phyloP scores from a whole-genome alignment of 2,888 invertebrate genomes.

The Philhelius pedissequus region DNA sequence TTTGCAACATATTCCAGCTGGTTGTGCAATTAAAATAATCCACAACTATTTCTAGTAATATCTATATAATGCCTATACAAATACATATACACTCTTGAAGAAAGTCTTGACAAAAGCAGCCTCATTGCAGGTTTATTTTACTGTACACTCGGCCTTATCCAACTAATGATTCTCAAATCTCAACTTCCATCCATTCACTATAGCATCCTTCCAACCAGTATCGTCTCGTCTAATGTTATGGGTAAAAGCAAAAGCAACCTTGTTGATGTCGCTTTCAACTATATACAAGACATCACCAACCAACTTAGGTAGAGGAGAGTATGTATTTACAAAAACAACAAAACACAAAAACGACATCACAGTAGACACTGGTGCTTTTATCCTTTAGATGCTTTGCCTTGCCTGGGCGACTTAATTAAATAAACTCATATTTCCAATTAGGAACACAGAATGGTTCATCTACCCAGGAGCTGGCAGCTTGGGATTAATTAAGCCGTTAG shows the following conservation, averaged over 20 bases:
- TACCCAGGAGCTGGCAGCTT: constrained; percentile 34
- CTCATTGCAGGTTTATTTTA: constrained; percentile 37
- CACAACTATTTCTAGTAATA: constrained; percentile 3
- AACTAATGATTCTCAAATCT: constrained; percentile 42
- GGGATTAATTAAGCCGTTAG: constrained; percentile 60
- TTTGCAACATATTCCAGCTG: constrained; percentile 37
- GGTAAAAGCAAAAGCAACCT: not conserved
- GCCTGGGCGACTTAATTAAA: constrained; percentile 59
- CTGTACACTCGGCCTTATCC: constrained; percentile 24
- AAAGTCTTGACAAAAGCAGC: constrained; percentile 25
- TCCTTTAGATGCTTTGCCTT: constrained; percentile 4
- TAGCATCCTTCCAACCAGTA: too few species aligned
- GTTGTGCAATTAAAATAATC: constrained; percentile 45
- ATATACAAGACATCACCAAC: not conserved
- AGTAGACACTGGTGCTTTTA: not conserved
- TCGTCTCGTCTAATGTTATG: not conserved
- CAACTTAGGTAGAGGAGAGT: too few species aligned
- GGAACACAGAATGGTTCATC: constrained; percentile 48
- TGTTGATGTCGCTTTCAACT: constrained; percentile 11
- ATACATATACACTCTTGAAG: not conserved
- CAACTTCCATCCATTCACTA: constrained; percentile 33
- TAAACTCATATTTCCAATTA: constrained; percentile 63
- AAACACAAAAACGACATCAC: not conserved
- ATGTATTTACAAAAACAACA: too few species aligned
- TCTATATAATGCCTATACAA: not conserved